phyloP scores from a whole-genome alignment of 2,113 vertebrate genomes.

The Trematomus loennbergii region DNA sequence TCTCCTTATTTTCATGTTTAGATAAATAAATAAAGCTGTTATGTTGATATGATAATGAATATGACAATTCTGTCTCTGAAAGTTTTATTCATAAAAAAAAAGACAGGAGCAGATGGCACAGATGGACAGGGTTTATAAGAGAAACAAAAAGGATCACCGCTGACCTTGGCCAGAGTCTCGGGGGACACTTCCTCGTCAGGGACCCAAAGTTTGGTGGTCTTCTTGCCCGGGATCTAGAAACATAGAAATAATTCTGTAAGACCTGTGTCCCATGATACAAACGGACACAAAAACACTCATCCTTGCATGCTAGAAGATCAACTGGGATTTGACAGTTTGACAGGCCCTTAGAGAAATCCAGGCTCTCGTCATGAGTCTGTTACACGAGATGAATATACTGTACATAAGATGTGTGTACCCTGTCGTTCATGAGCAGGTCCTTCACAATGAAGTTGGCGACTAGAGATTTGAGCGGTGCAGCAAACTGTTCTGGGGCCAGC shows the following conservation, averaged over 20 bases:
- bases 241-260: constrained; percentile 13
- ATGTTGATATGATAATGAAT: not conserved
- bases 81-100: not conserved
- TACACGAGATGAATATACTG: not conserved
- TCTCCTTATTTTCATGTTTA: not conserved
- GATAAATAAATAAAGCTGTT: not conserved
- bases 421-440: constrained; percentile 97
- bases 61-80: not conserved
- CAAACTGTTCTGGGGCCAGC: constrained; percentile 96
- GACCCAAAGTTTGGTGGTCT: constrained; percentile 98
- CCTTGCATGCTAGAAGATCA: not conserved
- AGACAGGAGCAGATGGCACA: not conserved
- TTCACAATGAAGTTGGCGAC: constrained; percentile 99
- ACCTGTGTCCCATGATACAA: not conserved
- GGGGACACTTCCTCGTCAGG: constrained; percentile 98
- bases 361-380: not conserved
- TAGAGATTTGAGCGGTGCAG: constrained; percentile 94
- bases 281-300: constrained; percentile 1
- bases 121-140: not conserved
- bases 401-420: constrained; percentile 77
- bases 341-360: not conserved
- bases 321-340: not conserved
- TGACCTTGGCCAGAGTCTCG: constrained; percentile 96
- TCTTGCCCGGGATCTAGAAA: constrained; percentile 95
- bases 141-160: not conserved